A percentile compares a stretch with the other conserved stretches of the same genome.
These are phyloP conservation scores for Drosophila tristis DNA, from an alignment of 1,140 invertebrate genomes.

Conservation along the genomic window DNA sequence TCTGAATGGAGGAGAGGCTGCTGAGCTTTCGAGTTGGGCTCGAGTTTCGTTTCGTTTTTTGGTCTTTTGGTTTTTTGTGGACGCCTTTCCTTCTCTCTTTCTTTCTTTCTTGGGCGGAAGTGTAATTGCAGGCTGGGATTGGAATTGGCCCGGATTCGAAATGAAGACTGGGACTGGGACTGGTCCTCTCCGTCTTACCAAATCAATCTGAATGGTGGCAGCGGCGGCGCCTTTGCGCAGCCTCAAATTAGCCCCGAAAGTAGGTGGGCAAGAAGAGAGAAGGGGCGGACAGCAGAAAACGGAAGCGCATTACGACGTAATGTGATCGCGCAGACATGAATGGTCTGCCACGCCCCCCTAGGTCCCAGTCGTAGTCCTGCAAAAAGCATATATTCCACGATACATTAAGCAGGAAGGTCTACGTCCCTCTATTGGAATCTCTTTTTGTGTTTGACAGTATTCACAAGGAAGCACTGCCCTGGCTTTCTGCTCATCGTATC, in stretches of 20 bases:
- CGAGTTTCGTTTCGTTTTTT: slow-evolving; percentile 16
- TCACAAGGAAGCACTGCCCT: no score
- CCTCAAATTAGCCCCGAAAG: slow-evolving; percentile 33
- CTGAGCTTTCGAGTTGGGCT: slow-evolving; percentile 25
- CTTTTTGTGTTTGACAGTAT: no score
- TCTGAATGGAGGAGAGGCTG: slow-evolving; percentile 18
- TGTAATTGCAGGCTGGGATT: slow-evolving; percentile 60
- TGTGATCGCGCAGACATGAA: slow-evolving; percentile 59
- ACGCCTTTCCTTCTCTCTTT: slow-evolving; percentile 18
- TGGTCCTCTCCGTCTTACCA: slow-evolving; percentile 20
- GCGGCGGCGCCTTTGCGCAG: slow-evolving; percentile 57
- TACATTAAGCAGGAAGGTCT: no score
- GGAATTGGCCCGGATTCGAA: slow-evolving; percentile 40
- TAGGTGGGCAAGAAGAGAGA: slow-evolving; percentile 1
- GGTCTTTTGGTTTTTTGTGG: slow-evolving; percentile 2
- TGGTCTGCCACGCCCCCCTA: slow-evolving; percentile 51
- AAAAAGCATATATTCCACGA: no score
- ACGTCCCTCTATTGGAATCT: no score
- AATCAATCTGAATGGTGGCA: slow-evolving; percentile 45
- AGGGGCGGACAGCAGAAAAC: slow-evolving; percentile 43
- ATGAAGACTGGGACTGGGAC: slow-evolving; percentile 10
- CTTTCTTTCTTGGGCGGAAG: slow-evolving; percentile 56
- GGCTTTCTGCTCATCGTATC: no score
- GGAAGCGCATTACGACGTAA: slow-evolving; percentile 77
- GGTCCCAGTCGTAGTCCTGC: no score